A percentile compares a stretch with the other conserved stretches of the same genome.
These are phyloP conservation scores for Cyclophora albipunctata DNA, from an alignment of 2,888 invertebrate species.

Conservation along the genomic window DNA sequence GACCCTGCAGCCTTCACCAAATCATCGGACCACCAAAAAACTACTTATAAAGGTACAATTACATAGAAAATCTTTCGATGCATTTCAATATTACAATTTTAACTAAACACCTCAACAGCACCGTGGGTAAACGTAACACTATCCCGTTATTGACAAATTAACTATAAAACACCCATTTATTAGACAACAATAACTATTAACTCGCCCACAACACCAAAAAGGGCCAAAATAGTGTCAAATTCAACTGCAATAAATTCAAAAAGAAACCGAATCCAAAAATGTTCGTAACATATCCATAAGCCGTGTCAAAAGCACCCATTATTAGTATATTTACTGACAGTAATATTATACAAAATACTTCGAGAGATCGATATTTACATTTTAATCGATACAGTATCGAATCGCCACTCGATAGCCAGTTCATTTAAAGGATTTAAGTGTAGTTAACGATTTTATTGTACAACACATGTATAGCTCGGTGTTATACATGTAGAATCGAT, in stretches of 20 bases:
- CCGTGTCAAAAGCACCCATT: slow-evolving; percentile 38
- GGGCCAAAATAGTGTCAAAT: slow-evolving; percentile 35
- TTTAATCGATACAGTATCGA: slow-evolving; percentile 42
- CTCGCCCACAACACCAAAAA: slow-evolving; percentile 27
- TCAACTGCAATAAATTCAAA: slow-evolving; percentile 23
- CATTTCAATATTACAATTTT: no score
- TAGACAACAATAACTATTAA: slow-evolving; percentile 17
- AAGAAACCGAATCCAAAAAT: slow-evolving; percentile 26
- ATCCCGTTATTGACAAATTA: slow-evolving; percentile 17
- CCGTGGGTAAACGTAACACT: no score
- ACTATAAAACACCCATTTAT: slow-evolving; percentile 14
- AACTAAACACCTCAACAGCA: no score
- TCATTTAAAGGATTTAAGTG: slow-evolving; percentile 10
- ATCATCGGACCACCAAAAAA: no score
- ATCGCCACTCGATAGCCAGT: slow-evolving; percentile 20
- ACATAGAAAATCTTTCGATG: no score
- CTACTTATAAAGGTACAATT: no score
- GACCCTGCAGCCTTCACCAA: no score
- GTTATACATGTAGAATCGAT: slow-evolving; percentile 12
- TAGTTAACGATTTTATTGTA: not conserved
- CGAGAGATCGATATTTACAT: slow-evolving; percentile 40
- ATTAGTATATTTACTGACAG: slow-evolving; percentile 42
- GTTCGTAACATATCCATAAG: slow-evolving; percentile 22
- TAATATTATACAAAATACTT: slow-evolving; percentile 50
- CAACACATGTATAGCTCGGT: not conserved